Percentiles rank a stretch among this genome's conserved stretches.
Conservation (phyloP, 1,140 invertebrate species). For the Arion vulgaris region DNA sequence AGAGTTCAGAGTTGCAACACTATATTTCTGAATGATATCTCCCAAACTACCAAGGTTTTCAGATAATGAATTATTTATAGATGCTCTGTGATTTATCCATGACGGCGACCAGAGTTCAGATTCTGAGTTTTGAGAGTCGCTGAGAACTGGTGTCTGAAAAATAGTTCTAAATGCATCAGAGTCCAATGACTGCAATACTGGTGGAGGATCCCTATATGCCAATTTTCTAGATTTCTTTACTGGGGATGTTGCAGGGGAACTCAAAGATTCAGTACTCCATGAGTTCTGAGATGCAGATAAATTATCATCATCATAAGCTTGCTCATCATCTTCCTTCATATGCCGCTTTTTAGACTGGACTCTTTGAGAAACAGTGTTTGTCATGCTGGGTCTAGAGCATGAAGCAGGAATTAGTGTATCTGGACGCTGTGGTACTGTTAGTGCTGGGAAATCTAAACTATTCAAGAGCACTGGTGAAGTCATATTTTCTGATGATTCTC, state of each 20-base stretch:
- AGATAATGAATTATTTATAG: neutral
- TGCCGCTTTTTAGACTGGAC: neutral
- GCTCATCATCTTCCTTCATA: neutral
- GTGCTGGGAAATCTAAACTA: constrained; percentile 6
- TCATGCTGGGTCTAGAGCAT: neutral
- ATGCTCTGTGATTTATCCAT: neutral
- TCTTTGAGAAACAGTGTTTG: neutral
- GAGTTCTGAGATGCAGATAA: constrained; percentile 6
- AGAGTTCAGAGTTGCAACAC: neutral
- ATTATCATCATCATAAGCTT: neutral
- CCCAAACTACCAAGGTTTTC: constrained; percentile 19
- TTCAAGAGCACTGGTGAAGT: neutral
- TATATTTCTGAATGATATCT: constrained; percentile 19
- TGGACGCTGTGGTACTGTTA: neutral
- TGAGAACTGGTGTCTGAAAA: constrained; percentile 1
- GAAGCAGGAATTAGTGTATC: neutral
- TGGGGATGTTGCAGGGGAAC: neutral
- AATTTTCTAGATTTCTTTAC: constrained; percentile 8
- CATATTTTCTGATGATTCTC: neutral
- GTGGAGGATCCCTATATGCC: neutral
- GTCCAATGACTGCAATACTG: neutral
- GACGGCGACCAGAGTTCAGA: neutral
- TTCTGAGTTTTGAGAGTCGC: constrained; percentile 13
- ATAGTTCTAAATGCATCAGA: constrained; percentile 5
- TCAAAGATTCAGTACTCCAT: neutral